Evolutionary conservation across 2,888 invertebrate species (phyloP).

Genomic region (Drosophila peninsularis): DNA sequence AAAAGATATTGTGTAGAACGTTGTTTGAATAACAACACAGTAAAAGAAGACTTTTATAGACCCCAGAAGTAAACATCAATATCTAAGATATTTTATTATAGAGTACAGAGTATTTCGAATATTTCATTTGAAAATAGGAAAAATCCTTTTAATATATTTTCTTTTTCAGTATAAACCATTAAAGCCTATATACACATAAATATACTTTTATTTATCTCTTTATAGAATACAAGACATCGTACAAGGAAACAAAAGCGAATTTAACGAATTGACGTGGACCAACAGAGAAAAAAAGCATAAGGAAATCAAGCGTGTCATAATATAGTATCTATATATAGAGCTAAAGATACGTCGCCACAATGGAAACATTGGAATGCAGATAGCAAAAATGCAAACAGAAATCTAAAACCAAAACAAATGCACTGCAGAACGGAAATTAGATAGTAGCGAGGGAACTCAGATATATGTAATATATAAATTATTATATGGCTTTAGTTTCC

Average conservation of each 20-base stretch:
- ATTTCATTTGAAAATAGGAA: too few species aligned
- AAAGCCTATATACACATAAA: neutral
- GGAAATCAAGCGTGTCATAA: neutral
- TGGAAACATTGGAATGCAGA: neutral
- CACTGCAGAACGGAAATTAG: neutral
- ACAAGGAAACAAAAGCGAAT: slow-evolving; percentile 11
- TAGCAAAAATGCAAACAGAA: neutral
- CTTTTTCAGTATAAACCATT: neutral
- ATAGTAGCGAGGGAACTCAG: neutral
- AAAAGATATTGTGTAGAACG: too few species aligned
- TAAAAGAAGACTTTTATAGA: too few species aligned
- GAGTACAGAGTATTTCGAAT: too few species aligned
- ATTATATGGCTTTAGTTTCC: neutral
- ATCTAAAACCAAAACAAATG: neutral
- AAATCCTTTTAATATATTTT: neutral
- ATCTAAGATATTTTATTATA: too few species aligned
- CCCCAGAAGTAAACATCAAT: too few species aligned
- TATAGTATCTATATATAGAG: neutral
- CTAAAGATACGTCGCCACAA: neutral
- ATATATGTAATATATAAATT: neutral
- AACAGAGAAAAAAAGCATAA: neutral
- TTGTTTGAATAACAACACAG: too few species aligned
- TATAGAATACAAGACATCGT: neutral
- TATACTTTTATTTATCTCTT: neutral
- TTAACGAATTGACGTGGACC: neutral